Evolutionary conservation across 1,140 invertebrate species (phyloP).

Genomic region (Bombus sylvicola): DNA sequence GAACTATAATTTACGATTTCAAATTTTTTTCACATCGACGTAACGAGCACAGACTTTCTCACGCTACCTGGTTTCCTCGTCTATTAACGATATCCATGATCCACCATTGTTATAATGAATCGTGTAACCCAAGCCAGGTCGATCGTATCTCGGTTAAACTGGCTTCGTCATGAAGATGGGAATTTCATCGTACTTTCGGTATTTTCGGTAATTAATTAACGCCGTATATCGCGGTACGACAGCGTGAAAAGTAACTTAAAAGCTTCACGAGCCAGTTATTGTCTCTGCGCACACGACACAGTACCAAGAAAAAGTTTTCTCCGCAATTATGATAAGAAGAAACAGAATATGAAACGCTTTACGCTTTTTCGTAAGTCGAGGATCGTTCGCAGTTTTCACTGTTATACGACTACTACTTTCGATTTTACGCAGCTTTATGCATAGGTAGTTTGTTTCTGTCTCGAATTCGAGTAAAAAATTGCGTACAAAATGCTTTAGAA

Average conservation of each 20-base stretch:
- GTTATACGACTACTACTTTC: too few species aligned
- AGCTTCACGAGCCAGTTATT: neutral
- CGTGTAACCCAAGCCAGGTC: neutral
- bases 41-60: neutral
- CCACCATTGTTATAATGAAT: neutral
- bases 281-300: neutral
- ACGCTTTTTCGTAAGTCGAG: too few species aligned
- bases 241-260: neutral
- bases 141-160: neutral
- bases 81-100: neutral
- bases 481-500: too few species aligned
- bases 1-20: neutral
- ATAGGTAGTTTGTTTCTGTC: too few species aligned
- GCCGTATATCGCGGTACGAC: neutral
- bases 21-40: neutral
- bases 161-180: neutral
- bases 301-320: neutral
- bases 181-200: neutral
- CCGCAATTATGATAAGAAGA: too few species aligned
- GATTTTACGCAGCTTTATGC: too few species aligned
- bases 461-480: too few species aligned
- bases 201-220: conserved; percentile 4
- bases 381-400: too few species aligned
- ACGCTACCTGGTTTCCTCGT: neutral
- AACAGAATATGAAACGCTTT: neutral